Percentiles rank a stretch among this genome's conserved stretches.
Conservation (phyloP, 2,113 vertebrate species). For the Sphyrna mokarran region DNA sequence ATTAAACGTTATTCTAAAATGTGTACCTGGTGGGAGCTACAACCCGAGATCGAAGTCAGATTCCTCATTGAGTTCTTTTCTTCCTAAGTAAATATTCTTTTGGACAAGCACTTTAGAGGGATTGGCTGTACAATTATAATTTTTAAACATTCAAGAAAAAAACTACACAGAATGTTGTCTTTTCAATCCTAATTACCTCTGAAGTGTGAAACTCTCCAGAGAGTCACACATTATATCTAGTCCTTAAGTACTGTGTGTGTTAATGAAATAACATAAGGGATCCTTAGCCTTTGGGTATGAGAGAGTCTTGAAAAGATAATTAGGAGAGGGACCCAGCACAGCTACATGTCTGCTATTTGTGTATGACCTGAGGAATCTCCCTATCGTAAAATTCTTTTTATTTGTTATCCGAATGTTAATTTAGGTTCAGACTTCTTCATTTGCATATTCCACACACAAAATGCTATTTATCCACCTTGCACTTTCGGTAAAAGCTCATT, state of each 20-base stretch:
- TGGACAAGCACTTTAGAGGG: neutral
- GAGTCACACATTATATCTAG: neutral
- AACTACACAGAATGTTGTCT: neutral
- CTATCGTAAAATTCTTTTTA: neutral
- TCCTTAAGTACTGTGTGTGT: constrained; percentile 1
- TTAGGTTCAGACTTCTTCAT: neutral
- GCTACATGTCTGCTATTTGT: neutral
- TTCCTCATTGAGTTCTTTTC: constrained; percentile 9
- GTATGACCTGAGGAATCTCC: neutral
- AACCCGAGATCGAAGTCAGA: neutral
- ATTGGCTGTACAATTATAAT: neutral
- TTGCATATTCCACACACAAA: neutral
- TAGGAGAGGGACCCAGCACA: neutral
- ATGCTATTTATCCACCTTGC: neutral
- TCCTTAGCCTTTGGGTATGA: constrained; percentile 9
- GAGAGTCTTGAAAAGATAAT: constrained; percentile 4
- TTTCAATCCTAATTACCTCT: constrained; percentile 31
- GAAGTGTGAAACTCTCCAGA: neutral
- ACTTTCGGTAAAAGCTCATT: neutral
- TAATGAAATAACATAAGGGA: constrained; percentile 16
- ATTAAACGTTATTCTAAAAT: neutral
- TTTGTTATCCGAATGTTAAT: constrained; percentile 12
- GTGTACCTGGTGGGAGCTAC: neutral
- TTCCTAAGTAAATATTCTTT: neutral
- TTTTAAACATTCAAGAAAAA: neutral